Base-by-base conservation (phyloP, 2,888 invertebrate genomes). In the Hecatera dysodea region DNA sequence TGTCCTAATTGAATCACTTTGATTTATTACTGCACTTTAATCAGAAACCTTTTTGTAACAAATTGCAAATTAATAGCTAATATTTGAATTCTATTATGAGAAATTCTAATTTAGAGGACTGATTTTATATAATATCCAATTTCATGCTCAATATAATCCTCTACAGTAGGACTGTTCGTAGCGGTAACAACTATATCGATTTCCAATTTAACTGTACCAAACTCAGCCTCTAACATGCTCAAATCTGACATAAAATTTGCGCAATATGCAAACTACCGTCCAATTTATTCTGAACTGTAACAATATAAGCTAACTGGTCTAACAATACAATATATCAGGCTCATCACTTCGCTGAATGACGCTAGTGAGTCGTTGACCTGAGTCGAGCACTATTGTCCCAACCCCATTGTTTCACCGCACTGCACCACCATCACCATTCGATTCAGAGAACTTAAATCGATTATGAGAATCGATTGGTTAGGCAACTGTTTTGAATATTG, bases 331-430 rank as follows among this genome's bases (percentile, higher is more conserved):
- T 55, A 52, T 50, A 12, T 50, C 7, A 61, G 67, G 59, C 53
- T 66, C 22, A 65, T 50, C 50, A 59, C 70, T 66, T 62, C 44
- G 62, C 29, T 62, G 57, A 68, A 62, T 71, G 63, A 53, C 48
- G 60, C 29, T 57, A 48, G 46, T 24, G 62, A 44, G 70, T 72
- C 67, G 60, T 67, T 67, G 82, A 83, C 78, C 80, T 24, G 48
- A 57, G 42, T 56, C n/a, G 36, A 60, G 64, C 57, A 72, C 63
- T 61, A 81, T 77, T 83, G 82, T 83, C 50, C 64, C 60, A 74
- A 70, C 69, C 55, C 60, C 36, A 83, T 83, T 83, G 82, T 83
- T 81, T 81, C 69, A 67, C 73, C 64, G 80, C 76, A 78, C 64
- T 80, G 80, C 80, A 80, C 61, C 72, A 80, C 60, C 70, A 77